phyloP scores from a whole-genome alignment of 92 coral and sea anemone genomes.

The Ricordea florida region DNA sequence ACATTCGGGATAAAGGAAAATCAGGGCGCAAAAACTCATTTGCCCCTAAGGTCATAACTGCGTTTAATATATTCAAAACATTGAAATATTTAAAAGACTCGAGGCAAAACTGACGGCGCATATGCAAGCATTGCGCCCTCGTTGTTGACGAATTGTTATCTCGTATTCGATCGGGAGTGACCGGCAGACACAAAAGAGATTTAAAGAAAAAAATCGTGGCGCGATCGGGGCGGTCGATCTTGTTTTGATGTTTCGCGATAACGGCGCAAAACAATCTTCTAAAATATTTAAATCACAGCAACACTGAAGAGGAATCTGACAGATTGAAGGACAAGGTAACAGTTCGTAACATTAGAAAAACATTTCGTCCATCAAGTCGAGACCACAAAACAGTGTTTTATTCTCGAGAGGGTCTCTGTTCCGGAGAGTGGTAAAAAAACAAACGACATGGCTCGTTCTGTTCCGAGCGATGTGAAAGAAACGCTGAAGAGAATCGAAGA shows the following conservation, averaged over 20 bases:
- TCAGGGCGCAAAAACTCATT: neutral
- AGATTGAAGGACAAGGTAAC: too few relatives aligned
- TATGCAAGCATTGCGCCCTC: neutral
- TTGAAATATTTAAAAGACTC: neutral
- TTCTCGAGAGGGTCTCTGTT: too few relatives aligned
- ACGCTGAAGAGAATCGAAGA: constrained; percentile 73
- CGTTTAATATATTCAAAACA: constrained; percentile 25
- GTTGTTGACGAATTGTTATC: too few relatives aligned
- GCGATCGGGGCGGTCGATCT: neutral
- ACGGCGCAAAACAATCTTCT: neutral
- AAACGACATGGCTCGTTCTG: constrained; percentile 24
- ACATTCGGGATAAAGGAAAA: neutral
- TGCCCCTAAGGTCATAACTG: neutral
- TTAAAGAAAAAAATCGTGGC: too few relatives aligned
- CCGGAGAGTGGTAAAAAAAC: too few relatives aligned
- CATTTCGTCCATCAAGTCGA: too few relatives aligned
- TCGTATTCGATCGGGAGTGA: too few relatives aligned
- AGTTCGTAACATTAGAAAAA: too few relatives aligned
- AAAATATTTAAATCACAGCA: neutral
- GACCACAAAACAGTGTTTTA: too few relatives aligned
- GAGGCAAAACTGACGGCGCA: neutral
- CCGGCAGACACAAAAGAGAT: too few relatives aligned
- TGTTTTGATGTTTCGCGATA: neutral
- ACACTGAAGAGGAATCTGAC: neutral
- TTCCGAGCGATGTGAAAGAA: constrained; percentile 31